Percentiles rank a stretch among this genome's conserved stretches.
Conservation (phyloP, 2,888 invertebrate genomes). For the Zonitis immaculata region DNA sequence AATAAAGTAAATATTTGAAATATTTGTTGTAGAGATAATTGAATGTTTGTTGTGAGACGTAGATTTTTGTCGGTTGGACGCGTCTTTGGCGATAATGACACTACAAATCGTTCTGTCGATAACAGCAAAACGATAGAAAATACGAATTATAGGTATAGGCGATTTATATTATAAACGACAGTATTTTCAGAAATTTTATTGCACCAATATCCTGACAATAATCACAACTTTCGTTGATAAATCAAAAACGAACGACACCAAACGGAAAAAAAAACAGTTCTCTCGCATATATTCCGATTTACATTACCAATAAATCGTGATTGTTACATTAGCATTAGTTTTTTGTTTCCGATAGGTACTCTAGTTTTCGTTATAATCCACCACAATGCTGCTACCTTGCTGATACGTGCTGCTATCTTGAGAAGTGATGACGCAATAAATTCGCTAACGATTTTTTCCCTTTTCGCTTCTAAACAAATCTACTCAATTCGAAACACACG, state of each 20-base stretch:
- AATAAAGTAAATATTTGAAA: background rate
- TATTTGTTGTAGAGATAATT: conserved; percentile 35
- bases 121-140: conserved; percentile 25
- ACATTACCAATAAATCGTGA: too few species aligned
- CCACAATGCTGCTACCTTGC: background rate
- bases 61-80: conserved; percentile 37
- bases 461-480: background rate
- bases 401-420: too few species aligned
- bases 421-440: background rate
- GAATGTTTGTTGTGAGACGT: conserved; percentile 41
- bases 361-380: background rate
- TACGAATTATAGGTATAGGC: conserved; percentile 17
- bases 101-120: conserved; percentile 42
- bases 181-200: conserved; percentile 12
- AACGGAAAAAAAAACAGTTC: background rate
- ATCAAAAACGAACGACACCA: background rate
- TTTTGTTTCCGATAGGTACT: too few species aligned
- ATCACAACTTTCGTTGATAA: background rate
- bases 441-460: background rate
- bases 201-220: conserved; percentile 5
- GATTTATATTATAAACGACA: conserved; percentile 18
- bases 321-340: background rate
- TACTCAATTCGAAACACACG: background rate
- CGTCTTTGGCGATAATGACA: conserved; percentile 40
- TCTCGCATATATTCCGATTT: background rate